Conservation (phyloP, 1,140 invertebrate genomes). For the Bombus breviceps region DNA sequence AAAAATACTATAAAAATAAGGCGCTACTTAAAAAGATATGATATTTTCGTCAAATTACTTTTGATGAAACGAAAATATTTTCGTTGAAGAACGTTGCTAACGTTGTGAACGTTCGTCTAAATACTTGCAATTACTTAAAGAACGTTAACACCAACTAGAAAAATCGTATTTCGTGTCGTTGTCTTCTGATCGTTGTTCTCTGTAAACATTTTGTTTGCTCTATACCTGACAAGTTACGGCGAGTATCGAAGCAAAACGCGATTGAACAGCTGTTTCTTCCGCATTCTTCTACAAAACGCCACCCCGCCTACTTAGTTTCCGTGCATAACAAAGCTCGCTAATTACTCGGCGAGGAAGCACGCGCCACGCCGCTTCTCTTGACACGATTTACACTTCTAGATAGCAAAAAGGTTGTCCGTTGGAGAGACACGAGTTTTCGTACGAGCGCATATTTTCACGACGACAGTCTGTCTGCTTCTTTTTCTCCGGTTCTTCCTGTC, state of each 20-base stretch:
- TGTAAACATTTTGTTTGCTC: not conserved
- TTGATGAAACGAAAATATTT: no score
- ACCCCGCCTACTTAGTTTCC: not conserved
- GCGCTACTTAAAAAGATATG: no score
- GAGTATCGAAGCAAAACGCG: not conserved
- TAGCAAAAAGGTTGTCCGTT: slow-evolving; percentile 7
- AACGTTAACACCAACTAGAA: no score
- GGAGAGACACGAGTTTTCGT: not conserved
- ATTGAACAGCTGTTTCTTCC: slow-evolving; percentile 12
- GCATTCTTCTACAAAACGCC: not conserved
- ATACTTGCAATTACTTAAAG: no score
- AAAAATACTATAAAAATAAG: no score
- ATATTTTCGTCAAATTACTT: no score
- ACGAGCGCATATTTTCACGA: not conserved
- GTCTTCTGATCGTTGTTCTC: no score
- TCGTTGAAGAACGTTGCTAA: no score
- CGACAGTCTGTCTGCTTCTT: not conserved
- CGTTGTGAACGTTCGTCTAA: no score
- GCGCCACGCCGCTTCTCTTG: slow-evolving; percentile 27
- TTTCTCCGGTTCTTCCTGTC: slow-evolving; percentile 18
- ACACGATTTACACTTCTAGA: slow-evolving; percentile 56
- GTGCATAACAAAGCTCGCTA: slow-evolving; percentile 44
- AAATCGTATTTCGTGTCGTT: no score
- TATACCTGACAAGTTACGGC: no score
- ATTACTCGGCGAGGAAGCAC: slow-evolving; percentile 44